Conservation (phyloP, 2,113 vertebrate genomes). For the Elgaria multicarinata region DNA sequence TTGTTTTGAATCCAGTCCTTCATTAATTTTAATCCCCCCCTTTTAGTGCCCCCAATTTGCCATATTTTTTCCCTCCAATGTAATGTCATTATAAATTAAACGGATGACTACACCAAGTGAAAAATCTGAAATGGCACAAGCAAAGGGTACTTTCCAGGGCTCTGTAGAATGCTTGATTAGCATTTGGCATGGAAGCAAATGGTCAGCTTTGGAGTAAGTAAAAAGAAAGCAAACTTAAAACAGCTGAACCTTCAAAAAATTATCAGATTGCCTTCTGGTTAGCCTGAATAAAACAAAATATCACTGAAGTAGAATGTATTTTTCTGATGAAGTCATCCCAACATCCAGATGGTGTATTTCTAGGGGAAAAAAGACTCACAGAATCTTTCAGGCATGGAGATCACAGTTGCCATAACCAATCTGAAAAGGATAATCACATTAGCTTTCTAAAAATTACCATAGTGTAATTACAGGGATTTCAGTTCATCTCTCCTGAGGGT, state of each 20-base stretch:
- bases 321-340: slow-evolving; percentile 17
- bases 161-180: slow-evolving; percentile 6
- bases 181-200: background rate
- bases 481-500: slow-evolving; percentile 10
- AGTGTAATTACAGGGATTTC: background rate
- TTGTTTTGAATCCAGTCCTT: slow-evolving; percentile 12
- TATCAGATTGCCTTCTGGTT: slow-evolving; percentile 32
- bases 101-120: background rate
- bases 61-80: background rate
- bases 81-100: slow-evolving; percentile 26
- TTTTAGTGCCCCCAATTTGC: slow-evolving; percentile 1
- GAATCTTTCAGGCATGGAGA: slow-evolving; percentile 24
- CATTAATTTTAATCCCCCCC: slow-evolving; percentile 18
- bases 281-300: background rate
- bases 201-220: slow-evolving; percentile 11
- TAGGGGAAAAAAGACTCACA: slow-evolving; percentile 23
- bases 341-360: slow-evolving; percentile 37
- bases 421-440: background rate
- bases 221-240: slow-evolving; percentile 24
- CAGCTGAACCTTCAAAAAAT: slow-evolving; percentile 25
- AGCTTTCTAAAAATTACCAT: background rate
- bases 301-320: slow-evolving; percentile 24
- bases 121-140: slow-evolving; percentile 27
- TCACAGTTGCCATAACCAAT: slow-evolving; percentile 17
- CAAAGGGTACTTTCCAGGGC: background rate